Base-by-base conservation (phyloP, 2,113 vertebrate genomes). In the Clarias batrachus region DNA sequence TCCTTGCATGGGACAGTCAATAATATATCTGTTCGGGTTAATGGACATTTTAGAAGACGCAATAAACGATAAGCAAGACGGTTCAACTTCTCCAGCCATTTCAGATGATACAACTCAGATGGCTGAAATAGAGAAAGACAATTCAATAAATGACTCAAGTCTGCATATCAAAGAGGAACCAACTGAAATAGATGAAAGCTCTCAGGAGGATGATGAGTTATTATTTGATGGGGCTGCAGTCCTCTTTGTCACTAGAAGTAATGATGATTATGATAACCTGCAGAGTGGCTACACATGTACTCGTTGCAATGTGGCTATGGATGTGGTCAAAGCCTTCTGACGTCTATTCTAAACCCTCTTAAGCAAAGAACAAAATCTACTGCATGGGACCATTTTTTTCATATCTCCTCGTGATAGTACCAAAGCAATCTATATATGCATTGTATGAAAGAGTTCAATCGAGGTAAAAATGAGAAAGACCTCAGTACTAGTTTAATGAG, bases 391-490 rank as follows among this genome's bases (percentile, higher is more conserved):
- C 98, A 99, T 89, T 99, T 99, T 33, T 91, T 98, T 97, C 92
- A 99, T 99, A 94, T 99, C 97, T 9, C 98, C 97, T 37, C 96
- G 97, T 89, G 97, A 99, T 92, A 96, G 96, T 92, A 99, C 97
- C 90, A 99, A 99, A 95, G 97, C 98, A 90, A 96, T 99, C 93
- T 99, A 97, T 48, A 6, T 93, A 97, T 96, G 92, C 99, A 99
- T 95, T 99, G 98, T 93, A 97, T 99, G 97, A 99, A 98, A 93
- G 98, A 98, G 92, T 99, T 99, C 83, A 99, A 97, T 88, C 93
- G 97, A 27, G 98, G 98, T 60, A 99, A 99, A 92, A 99, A 99
- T 16, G 98, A 99, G 91, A 99, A 98, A 93, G 98, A 99, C 92
- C 91, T 99, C 86, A 99, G 98, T 88, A 99, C 98, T 10, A 99